A percentile compares a stretch with the other conserved stretches of the same genome.
phyloP scores from a whole-genome alignment of 2,888 invertebrate genomes.

The Antitype chi region DNA sequence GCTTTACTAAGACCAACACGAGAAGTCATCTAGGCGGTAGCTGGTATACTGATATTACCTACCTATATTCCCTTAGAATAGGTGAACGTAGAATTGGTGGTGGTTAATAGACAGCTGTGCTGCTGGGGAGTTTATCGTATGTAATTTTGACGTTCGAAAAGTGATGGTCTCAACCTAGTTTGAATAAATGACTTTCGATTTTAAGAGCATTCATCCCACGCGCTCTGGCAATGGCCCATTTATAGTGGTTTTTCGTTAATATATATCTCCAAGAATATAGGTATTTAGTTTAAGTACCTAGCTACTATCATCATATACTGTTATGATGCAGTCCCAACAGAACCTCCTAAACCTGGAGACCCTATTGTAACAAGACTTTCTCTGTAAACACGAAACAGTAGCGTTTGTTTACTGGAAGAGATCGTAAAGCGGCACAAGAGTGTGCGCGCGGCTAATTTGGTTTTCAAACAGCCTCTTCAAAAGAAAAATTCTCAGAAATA shows the following conservation, averaged over 20 bases:
- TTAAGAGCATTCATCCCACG: too few relatives aligned
- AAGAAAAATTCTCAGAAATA: conserved; percentile 54
- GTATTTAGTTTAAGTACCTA: not conserved
- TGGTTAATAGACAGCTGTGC: too few relatives aligned
- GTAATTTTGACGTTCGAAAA: too few relatives aligned
- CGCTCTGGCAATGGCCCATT: too few relatives aligned
- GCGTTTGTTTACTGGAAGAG: conserved; percentile 73
- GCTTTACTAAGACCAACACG: not conserved
- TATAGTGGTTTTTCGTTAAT: too few relatives aligned
- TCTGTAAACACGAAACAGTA: conserved; percentile 76
- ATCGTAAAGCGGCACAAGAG: conserved; percentile 71
- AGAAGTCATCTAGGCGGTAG: not conserved
- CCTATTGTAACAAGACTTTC: conserved; percentile 71
- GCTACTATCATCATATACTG: not conserved
- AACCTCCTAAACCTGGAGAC: conserved; percentile 58
- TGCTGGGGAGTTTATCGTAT: too few relatives aligned
- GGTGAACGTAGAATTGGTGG: too few relatives aligned
- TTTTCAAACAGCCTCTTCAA: conserved; percentile 60
- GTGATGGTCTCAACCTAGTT: too few relatives aligned
- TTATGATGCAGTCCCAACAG: not conserved
- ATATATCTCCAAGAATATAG: too few relatives aligned
- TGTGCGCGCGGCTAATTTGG: conserved; percentile 55
- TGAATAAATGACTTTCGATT: too few relatives aligned
- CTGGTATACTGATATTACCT: not conserved
- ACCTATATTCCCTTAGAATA: not conserved